Conservation (phyloP, 2,113 vertebrate genomes). For the Serinus canaria region DNA sequence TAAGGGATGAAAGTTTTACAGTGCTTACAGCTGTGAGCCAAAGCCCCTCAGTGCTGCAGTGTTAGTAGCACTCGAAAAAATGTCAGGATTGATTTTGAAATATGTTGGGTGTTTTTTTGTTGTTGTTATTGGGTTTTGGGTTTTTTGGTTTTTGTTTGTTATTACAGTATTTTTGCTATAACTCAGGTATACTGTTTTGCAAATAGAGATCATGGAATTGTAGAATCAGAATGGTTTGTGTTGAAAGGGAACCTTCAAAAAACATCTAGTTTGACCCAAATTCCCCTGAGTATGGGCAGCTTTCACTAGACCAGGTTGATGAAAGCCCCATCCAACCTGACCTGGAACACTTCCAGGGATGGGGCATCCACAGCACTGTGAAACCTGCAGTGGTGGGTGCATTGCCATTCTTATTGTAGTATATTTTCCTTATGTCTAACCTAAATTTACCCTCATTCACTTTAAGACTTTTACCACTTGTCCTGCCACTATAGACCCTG, state of each 20-base stretch:
- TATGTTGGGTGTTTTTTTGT: not conserved
- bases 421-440: not conserved
- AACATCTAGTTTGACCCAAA: not conserved
- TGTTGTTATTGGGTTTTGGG: not conserved
- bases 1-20: constrained; percentile 17
- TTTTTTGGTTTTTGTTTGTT: not conserved
- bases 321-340: not conserved
- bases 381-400: not conserved
- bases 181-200: not conserved
- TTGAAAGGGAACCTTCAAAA: not conserved
- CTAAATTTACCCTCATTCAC: not conserved
- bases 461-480: not conserved
- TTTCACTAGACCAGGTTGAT: not conserved
- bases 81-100: not conserved
- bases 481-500: not conserved
- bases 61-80: not conserved
- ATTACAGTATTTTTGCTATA: not conserved
- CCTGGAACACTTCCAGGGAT: not conserved
- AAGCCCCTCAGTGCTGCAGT: not conserved
- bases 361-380: not conserved
- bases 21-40: not conserved
- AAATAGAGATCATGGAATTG: not conserved
- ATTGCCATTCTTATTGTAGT: not conserved
- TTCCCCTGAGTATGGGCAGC: rapidly evolving
- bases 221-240: not conserved